Percentiles rank a stretch among this genome's conserved stretches.
These are phyloP conservation scores for Anagyrus pseudococci DNA, from an alignment of 2,888 invertebrate genomes.

Conservation along the genomic window DNA sequence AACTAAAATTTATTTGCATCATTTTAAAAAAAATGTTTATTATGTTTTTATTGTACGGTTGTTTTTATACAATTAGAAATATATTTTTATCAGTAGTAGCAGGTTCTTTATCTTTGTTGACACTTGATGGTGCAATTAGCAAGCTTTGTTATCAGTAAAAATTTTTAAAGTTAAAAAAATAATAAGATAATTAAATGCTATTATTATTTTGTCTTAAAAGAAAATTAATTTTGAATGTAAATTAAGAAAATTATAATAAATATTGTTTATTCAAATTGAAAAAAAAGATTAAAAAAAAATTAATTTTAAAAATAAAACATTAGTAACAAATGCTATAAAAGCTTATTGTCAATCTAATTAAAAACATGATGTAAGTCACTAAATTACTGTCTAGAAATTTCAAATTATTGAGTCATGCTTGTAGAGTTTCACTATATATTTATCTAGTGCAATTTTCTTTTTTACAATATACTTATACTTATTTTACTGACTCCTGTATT, in stretches of 20 bases:
- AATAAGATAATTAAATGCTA: neutral
- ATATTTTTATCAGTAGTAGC: too few relatives aligned
- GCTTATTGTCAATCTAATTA: slow-evolving; percentile 20
- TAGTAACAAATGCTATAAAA: slow-evolving; percentile 5
- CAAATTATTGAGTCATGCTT: slow-evolving; percentile 17
- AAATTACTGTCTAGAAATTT: neutral
- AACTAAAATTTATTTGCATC: neutral
- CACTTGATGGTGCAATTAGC: too few relatives aligned
- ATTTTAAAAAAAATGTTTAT: slow-evolving; percentile 1
- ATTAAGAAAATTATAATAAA: neutral
- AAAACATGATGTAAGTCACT: slow-evolving; percentile 18
- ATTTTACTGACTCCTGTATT: too few relatives aligned
- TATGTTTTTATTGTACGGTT: neutral
- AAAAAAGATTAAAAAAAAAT: neutral
- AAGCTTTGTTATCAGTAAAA: too few relatives aligned
- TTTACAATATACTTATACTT: neutral
- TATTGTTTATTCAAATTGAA: slow-evolving; percentile 5
- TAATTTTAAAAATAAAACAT: slow-evolving; percentile 4
- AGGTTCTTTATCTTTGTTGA: slow-evolving; percentile 10
- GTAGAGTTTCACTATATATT: neutral
- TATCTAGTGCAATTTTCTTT: slow-evolving; percentile 1
- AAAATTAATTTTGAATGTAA: neutral
- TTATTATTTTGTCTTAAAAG: neutral
- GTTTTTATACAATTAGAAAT: neutral
- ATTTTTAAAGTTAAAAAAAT: neutral